Conservation (phyloP, 2,888 invertebrate species). For the Entomobrya multifasciata region DNA sequence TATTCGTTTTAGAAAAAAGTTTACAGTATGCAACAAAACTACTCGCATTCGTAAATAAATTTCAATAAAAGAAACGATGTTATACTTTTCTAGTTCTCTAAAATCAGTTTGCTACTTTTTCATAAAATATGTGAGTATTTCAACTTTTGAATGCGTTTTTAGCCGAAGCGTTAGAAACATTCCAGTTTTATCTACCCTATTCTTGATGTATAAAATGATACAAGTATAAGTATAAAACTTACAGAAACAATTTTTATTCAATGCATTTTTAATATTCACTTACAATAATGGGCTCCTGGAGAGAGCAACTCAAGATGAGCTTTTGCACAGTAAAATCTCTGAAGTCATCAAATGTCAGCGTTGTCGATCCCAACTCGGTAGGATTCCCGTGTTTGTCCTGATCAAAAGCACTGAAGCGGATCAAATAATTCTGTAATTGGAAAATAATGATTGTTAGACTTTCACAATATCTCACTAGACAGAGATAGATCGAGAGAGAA, state of each 20-base stretch:
- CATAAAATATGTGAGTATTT: too few species aligned
- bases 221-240: neutral
- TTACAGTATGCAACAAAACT: too few species aligned
- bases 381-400: constrained; percentile 83
- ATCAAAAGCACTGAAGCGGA: constrained; percentile 82
- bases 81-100: too few species aligned
- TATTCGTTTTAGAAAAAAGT: too few species aligned
- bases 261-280: constrained; percentile 49
- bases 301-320: constrained; percentile 81
- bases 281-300: constrained; percentile 82
- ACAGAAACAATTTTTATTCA: neutral
- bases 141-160: constrained; percentile 1
- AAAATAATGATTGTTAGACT: constrained; percentile 30
- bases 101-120: too few species aligned
- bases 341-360: constrained; percentile 81
- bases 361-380: constrained; percentile 82
- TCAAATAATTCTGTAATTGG: constrained; percentile 81
- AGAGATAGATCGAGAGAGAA: too few species aligned
- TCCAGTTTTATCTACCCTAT: too few species aligned
- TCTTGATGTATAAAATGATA: neutral
- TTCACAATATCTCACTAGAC: too few species aligned
- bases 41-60: too few species aligned
- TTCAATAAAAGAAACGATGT: too few species aligned
- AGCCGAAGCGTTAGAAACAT: too few species aligned
- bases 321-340: constrained; percentile 81